phyloP scores from a whole-genome alignment of 2,797 vertebrate species.

The Spondyliosoma cantharus region DNA sequence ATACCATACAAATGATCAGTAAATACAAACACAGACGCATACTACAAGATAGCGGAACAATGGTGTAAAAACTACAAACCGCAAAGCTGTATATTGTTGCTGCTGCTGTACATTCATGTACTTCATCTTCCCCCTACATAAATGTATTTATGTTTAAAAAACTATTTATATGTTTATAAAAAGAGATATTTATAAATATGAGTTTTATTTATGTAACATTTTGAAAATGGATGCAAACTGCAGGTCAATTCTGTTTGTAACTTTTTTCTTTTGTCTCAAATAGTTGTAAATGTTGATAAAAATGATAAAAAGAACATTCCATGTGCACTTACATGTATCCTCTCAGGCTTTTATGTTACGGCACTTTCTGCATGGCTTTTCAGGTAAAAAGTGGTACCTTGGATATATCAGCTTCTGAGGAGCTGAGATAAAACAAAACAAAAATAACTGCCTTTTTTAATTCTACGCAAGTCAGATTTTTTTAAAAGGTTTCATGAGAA shows the following conservation, averaged over 20 bases:
- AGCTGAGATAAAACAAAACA: background rate
- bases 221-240: constrained; percentile 92
- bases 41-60: constrained; percentile 85
- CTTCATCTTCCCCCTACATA: constrained; percentile 92
- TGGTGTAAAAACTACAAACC: constrained; percentile 88
- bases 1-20: constrained; percentile 83
- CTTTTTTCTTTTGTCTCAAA: constrained; percentile 90
- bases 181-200: constrained; percentile 99
- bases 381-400: background rate
- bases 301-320: constrained; percentile 83
- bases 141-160: constrained; percentile 99
- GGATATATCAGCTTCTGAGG: background rate
- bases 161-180: constrained; percentile 99
- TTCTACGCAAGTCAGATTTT: background rate
- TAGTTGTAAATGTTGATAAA: constrained; percentile 90
- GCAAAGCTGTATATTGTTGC: constrained; percentile 93
- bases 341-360: constrained; percentile 65
- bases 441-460: background rate
- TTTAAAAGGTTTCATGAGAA: background rate
- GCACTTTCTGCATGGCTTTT: background rate
- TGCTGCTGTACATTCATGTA: constrained; percentile 95
- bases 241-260: constrained; percentile 94
- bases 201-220: constrained; percentile 99
- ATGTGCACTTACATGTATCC: constrained; percentile 79
- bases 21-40: constrained; percentile 73